Percentiles rank a stretch among this genome's conserved stretches.
These are phyloP conservation scores for Diarsia dahlii DNA, from an alignment of 2,888 invertebrate genomes.

Conservation along the genomic window DNA sequence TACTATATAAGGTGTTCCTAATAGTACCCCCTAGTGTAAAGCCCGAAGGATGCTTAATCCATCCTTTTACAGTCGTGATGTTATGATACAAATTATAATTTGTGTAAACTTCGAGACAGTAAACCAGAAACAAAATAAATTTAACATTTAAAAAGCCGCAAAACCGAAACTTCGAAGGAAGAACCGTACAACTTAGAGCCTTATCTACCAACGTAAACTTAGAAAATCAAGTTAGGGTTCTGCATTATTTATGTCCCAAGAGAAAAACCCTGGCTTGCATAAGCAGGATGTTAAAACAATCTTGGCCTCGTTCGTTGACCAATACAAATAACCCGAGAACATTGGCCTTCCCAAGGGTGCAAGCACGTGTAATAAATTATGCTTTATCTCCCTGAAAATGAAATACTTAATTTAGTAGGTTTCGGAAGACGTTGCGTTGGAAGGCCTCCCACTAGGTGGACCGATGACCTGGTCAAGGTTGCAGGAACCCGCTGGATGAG, in stretches of 20 bases:
- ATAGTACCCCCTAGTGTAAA: no score
- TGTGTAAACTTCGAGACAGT: background rate
- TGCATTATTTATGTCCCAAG: conserved; percentile 19
- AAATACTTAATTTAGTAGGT: background rate
- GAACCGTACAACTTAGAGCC: background rate
- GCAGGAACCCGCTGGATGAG: no score
- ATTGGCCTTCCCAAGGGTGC: background rate
- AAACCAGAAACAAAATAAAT: background rate
- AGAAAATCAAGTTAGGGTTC: conserved; percentile 4
- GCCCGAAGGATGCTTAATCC: no score
- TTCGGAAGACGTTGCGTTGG: no score
- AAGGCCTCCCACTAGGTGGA: no score
- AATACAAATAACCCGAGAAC: background rate
- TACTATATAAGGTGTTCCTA: no score
- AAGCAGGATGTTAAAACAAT: background rate
- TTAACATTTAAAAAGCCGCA: background rate
- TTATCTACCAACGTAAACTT: background rate
- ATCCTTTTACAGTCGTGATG: background rate
- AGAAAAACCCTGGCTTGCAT: background rate
- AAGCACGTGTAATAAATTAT: background rate
- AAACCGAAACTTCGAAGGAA: background rate
- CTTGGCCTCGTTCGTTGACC: background rate
- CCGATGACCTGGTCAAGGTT: no score
- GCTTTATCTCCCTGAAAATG: no score
- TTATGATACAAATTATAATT: background rate